Conservation (phyloP, 2,113 vertebrate species). For the Myrmecobius fasciatus region DNA sequence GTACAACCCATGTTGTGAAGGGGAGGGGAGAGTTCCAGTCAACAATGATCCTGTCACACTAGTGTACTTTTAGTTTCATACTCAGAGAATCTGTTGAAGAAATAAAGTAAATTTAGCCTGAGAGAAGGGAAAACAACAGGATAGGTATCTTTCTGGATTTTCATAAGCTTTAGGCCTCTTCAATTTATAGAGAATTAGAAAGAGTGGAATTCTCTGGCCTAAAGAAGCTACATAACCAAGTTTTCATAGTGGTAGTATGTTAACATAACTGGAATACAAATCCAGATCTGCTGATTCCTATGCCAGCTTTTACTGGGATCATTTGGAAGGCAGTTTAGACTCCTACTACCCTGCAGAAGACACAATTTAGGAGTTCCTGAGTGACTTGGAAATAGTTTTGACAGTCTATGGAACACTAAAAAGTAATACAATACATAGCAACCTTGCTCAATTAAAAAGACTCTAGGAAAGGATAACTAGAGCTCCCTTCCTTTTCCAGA, state of each 20-base stretch:
- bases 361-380: not conserved
- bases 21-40: not conserved
- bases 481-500: not conserved
- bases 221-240: not conserved
- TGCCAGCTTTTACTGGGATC: not conserved
- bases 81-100: not conserved
- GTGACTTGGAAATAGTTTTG: not conserved
- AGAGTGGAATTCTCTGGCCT: not conserved
- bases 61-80: not conserved
- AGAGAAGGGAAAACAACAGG: not conserved
- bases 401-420: not conserved
- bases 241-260: not conserved
- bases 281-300: not conserved
- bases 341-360: not conserved
- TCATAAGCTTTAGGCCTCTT: not conserved
- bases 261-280: not conserved
- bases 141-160: not conserved
- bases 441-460: not conserved
- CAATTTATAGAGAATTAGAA: not conserved
- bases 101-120: not conserved
- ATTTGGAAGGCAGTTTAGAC: not conserved
- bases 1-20: not conserved
- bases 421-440: not conserved
- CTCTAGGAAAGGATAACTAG: not conserved
- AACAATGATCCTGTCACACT: not conserved